phyloP scores from a whole-genome alignment of 1,140 invertebrate genomes.

The Lepidurus couesii region DNA sequence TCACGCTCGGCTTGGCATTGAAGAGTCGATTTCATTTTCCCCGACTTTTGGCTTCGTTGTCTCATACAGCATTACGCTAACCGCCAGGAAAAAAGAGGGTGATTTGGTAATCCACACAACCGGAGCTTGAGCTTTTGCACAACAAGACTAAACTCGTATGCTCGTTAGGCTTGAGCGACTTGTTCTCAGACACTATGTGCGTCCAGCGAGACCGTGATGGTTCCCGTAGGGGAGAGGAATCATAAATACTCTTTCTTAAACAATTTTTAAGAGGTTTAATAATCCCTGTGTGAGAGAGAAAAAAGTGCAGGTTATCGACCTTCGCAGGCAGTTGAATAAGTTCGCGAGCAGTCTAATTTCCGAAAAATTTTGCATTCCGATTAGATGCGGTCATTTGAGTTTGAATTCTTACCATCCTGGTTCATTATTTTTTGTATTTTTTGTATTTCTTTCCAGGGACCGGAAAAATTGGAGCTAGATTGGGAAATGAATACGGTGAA shows the following conservation, averaged over 20 bases:
- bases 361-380: too few species aligned
- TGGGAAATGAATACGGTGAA: too few species aligned
- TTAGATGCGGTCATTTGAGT: too few species aligned
- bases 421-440: too few species aligned
- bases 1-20: not conserved
- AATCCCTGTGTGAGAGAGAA: not conserved
- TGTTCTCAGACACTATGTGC: conserved; percentile 12
- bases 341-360: too few species aligned
- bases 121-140: not conserved
- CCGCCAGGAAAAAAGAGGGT: not conserved
- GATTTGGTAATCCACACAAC: not conserved
- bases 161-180: not conserved
- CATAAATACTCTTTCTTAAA: not conserved
- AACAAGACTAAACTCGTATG: not conserved
- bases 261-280: not conserved
- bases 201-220: not conserved
- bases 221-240: not conserved
- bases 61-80: not conserved
- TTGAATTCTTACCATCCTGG: too few species aligned
- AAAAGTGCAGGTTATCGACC: too few species aligned
- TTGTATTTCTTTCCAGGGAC: too few species aligned
- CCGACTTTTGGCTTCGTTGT: not conserved
- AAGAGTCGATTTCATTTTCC: not conserved
- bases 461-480: too few species aligned
- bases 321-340: too few species aligned